Base-by-base conservation (phyloP, 1,140 invertebrate species). In the Hestina assimilis region DNA sequence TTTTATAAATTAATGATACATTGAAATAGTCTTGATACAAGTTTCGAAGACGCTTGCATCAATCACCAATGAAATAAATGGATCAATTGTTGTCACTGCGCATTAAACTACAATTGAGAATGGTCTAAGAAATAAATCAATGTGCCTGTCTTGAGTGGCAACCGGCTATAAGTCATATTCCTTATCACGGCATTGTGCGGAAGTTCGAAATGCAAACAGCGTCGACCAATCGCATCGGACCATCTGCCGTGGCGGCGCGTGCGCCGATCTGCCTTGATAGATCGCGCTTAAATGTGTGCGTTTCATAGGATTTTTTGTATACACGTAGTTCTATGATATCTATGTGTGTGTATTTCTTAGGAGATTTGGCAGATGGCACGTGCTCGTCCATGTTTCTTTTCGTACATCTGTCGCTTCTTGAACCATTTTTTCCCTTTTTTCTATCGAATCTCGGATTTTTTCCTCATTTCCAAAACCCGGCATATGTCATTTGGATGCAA, bases 301-400 rank as follows among this genome's bases (percentile, higher is more conserved):
- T 68, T 57, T 59, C 56, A 59, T 65, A 68, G 51, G 52, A 29
- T 28, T 55, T 64, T 64, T 67, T 68, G 29, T 55, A 28, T 52
- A 41, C 15, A 23, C 42, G 56, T 43, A 51, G 48, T 31, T 55
- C 56, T 63, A 56, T 45, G 59, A 14, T 57, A 31, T 54, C 31
- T 17, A 0, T 60, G 79, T 81, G 77, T 84, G 79, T 59, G 75
- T 72, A 56, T 59, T 75, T 71, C 77, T 82, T 81, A 72, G 66
- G 69, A 82, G 81, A 87, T 87, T 87, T 85, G 83, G 83, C 83
- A 87, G 83, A 87, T 83, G 83, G 83, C 83, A 83, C 83, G 83
- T 87, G 83, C 83, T 82, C 38, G 29, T 24, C 66, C 48, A 68
- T 68, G 69, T 72, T 86, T 83, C 80, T 83, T 84, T 80, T 69